Percentiles rank a stretch among this genome's conserved stretches.
Evolutionary conservation across 2,797 vertebrate species (phyloP).

Genomic region (Potorous gilbertii): DNA sequence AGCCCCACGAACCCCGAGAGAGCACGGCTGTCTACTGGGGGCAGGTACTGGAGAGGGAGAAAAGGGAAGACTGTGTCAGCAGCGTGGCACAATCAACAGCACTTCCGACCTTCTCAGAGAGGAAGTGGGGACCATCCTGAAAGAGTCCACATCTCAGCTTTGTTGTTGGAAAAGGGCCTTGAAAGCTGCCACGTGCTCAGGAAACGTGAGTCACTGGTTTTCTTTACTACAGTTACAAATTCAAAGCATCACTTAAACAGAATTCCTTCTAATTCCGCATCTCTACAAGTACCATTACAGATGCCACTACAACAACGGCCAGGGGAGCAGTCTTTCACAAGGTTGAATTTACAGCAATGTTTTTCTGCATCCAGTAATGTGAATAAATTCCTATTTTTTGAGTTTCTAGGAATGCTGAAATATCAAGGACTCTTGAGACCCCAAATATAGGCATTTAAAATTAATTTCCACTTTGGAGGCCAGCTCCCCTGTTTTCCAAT

Average conservation of each 20-base stretch:
- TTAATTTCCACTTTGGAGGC: too few relatives aligned
- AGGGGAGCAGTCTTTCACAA: conserved; percentile 15
- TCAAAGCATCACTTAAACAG: not conserved
- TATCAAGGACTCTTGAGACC: not conserved
- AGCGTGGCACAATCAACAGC: not conserved
- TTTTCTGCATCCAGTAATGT: not conserved
- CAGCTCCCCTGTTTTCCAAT: too few relatives aligned
- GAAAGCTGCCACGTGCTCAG: not conserved
- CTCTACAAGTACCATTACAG: not conserved
- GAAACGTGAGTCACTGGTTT: not conserved
- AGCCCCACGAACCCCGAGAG: conserved; percentile 97
- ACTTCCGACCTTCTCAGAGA: not conserved
- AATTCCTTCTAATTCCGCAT: not conserved
- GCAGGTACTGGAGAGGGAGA: conserved; percentile 90
- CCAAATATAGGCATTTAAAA: too few relatives aligned
- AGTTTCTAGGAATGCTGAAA: not conserved
- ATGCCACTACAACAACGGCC: not conserved
- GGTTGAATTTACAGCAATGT: not conserved
- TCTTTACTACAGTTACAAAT: not conserved
- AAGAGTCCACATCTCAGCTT: accelerated
- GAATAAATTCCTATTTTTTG: not conserved
- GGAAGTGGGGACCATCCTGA: not conserved
- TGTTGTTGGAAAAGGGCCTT: not conserved
- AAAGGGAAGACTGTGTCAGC: not conserved
- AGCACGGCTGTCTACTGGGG: conserved; percentile 97